Evolutionary conservation across 1,140 invertebrate genomes (phyloP).

Genomic region (Conus betulinus): DNA sequence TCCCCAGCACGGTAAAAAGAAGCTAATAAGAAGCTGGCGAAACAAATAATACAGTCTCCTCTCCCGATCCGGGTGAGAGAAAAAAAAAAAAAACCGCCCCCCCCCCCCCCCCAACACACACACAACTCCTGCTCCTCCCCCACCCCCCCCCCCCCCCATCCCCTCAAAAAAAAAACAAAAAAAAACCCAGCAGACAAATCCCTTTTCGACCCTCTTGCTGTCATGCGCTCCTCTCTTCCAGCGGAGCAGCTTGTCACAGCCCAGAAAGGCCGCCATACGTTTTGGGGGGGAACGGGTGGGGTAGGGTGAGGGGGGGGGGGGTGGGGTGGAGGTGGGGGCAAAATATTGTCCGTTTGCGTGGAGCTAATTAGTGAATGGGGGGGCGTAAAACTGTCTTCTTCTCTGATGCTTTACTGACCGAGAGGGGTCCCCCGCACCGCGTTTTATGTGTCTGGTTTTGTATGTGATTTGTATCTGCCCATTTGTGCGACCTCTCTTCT

Average conservation of each 20-base stretch:
- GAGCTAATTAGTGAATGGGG: slow-evolving; percentile 32
- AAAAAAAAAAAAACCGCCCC: not conserved
- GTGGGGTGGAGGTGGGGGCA: not conserved
- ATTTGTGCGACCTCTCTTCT: not conserved
- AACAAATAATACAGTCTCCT: not conserved
- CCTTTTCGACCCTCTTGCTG: not conserved
- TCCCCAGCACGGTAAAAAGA: no score
- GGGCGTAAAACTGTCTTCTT: slow-evolving; percentile 27
- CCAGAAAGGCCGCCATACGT: not conserved
- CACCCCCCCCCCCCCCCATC: not conserved
- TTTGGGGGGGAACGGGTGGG: not conserved
- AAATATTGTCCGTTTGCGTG: slow-evolving; percentile 33
- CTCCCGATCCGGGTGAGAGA: not conserved
- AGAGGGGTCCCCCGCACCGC: not conserved
- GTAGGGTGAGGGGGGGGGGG: no score
- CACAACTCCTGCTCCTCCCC: not conserved
- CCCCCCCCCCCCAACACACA: not conserved
- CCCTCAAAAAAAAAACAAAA: not conserved
- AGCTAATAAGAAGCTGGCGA: not conserved
- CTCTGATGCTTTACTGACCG: slow-evolving; percentile 20
- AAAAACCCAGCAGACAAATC: no score
- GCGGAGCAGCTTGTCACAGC: slow-evolving; percentile 12
- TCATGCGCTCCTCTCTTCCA: slow-evolving; percentile 6
- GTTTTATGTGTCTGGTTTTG: slow-evolving; percentile 30
- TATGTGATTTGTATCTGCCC: slow-evolving; percentile 26